phyloP scores from a whole-genome alignment of 2,113 vertebrate species.

The Antigone vipio region DNA sequence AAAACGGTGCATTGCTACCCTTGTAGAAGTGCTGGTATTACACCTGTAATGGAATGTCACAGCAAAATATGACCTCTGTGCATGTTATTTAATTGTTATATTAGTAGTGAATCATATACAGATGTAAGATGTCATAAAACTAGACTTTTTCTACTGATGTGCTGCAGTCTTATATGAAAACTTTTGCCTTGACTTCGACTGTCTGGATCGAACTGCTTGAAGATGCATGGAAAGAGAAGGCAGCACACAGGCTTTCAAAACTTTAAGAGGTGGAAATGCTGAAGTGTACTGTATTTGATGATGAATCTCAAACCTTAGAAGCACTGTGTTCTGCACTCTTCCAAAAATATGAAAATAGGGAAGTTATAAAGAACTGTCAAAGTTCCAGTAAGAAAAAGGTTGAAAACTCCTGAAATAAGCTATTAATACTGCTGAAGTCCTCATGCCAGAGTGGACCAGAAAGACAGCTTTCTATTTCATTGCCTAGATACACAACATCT shows the following conservation, averaged over 20 bases:
- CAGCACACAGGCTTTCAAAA: neutral
- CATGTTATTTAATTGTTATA: neutral
- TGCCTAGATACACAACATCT: neutral
- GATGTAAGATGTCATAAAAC: neutral
- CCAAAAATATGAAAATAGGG: neutral
- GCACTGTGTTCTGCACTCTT: neutral
- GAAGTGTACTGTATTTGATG: neutral
- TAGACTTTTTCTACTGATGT: neutral
- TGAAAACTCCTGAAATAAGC: neutral
- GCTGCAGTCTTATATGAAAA: neutral
- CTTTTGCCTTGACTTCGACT: neutral
- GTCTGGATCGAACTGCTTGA: neutral
- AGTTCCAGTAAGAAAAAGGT: neutral
- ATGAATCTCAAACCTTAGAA: neutral
- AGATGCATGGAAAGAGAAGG: neutral
- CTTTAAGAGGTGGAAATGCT: neutral
- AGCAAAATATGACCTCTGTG: neutral
- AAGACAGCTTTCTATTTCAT: neutral
- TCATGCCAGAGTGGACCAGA: neutral
- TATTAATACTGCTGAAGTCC: neutral
- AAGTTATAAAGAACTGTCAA: neutral
- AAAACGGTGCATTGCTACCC: neutral
- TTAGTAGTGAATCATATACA: neutral
- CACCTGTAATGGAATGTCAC: neutral
- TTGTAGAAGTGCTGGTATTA: neutral